Evolutionary conservation across 2,113 vertebrate genomes (phyloP), one percentile per base, ranked within the genome.

Genomic region (Proteles cristata): DNA sequence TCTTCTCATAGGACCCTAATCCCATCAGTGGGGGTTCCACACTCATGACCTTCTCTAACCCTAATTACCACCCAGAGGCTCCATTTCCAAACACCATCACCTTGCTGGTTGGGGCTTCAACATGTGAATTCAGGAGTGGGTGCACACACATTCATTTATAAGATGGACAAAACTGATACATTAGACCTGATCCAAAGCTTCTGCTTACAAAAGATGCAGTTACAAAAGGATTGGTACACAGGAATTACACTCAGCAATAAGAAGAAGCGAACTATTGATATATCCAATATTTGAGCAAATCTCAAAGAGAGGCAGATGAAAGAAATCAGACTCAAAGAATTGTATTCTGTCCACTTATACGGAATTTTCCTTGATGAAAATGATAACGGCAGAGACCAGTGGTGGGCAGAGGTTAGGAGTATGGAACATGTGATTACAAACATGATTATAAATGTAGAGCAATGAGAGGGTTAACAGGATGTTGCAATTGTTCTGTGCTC

Each of bases 351-450:
- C 19, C 3, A 43, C 26, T 63, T 73, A 28, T 25, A 53, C 10
- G 93, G 43, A 6, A 26, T 53, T 74, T 33, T 77, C 26, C 48
- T 55, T 55, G 45, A 43, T 35, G 71, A 77, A 93, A 69, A 33
- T 4, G 14, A 48, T 0, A 77, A 35, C 58, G 25, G 66, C 12
- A 65, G 55, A 45, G 66, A 66, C 48, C 10, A 33, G 28, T 61
- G 55, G 26, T 92, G 76, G 33, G 66, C 39, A 39, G 10, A 23
- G 19, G 23, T 26, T 66, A 35, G 43, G n/a, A 14, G 15, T 25
- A 17, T 1, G 11, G 16, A 71, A n/a, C 1, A 0, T 28, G 1
- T 73, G 55, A 63, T 6, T 50, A 55, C 17, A 33, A 80, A 0
- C 16, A 1, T 55, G 55, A 50, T 9, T 43, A 66, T 12, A 45